Conservation (phyloP, 2,797 vertebrate species). For the Argya squamiceps region DNA sequence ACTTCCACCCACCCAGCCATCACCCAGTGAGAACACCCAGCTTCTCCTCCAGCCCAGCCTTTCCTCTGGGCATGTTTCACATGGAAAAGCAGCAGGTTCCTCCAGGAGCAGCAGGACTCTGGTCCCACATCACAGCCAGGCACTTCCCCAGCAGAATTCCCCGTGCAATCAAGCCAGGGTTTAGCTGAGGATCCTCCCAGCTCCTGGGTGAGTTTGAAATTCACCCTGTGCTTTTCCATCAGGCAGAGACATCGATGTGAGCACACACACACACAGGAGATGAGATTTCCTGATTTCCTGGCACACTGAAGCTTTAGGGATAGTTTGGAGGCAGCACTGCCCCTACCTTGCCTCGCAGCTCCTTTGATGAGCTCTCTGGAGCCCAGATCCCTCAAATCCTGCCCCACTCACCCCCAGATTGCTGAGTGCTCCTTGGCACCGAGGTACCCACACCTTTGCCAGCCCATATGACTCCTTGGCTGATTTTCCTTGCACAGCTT, state of each 20-base stretch:
- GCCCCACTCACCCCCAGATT: neutral
- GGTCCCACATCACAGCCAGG: neutral
- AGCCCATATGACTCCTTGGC: neutral
- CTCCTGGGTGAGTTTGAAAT: neutral
- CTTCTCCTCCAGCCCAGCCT: neutral
- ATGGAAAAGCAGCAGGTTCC: neutral
- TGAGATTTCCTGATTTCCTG: neutral
- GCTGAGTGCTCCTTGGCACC: neutral
- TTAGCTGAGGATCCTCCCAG: neutral
- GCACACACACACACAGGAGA: neutral
- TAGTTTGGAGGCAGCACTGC: neutral
- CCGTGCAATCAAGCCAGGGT: neutral
- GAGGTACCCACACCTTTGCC: neutral
- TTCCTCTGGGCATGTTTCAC: rapidly evolving
- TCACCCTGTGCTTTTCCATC: neutral
- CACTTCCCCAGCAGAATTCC: neutral
- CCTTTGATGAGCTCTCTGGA: neutral
- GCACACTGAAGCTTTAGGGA: neutral
- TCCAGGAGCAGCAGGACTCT: neutral
- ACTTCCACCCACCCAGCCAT: neutral
- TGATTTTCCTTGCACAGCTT: neutral
- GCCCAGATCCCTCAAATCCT: neutral
- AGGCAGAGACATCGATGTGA: neutral
- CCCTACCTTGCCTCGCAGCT: neutral
- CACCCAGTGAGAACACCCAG: neutral